Evolutionary conservation across 2,113 vertebrate species (phyloP).

Genomic region (Erinaceus europaeus): DNA sequence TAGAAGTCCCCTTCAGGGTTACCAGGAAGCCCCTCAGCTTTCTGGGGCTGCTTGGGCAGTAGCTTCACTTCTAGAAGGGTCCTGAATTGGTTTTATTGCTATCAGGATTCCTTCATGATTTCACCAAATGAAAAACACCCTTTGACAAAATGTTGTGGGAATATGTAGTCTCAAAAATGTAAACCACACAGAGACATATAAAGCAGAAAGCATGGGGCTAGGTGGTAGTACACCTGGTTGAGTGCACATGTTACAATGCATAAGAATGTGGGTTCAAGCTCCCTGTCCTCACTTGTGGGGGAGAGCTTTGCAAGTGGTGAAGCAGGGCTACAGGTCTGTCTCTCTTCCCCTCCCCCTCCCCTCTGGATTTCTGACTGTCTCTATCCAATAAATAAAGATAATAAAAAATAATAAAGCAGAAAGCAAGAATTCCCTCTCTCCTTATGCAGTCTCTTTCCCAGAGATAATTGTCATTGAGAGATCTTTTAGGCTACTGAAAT

Average conservation of each 20-base stretch:
- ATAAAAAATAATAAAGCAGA: constrained; percentile 29
- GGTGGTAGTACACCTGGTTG: no score
- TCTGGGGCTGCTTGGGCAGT: background rate
- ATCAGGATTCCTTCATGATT: constrained; percentile 32
- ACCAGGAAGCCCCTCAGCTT: background rate
- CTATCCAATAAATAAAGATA: no score
- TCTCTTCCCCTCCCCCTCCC: no score
- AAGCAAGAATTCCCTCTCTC: background rate
- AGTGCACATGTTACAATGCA: no score
- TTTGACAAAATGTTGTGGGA: constrained; percentile 44
- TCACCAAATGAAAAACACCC: constrained; percentile 41
- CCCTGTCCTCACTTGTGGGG: no score
- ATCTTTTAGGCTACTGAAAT: background rate
- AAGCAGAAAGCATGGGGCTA: background rate
- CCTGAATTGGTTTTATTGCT: background rate
- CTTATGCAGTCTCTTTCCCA: background rate
- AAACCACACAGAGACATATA: constrained; percentile 32
- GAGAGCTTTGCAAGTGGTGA: no score
- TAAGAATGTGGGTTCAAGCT: no score
- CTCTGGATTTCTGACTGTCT: no score
- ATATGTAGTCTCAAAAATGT: constrained; percentile 28
- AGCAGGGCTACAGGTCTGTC: no score
- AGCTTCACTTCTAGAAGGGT: background rate
- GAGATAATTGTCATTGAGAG: constrained; percentile 32
- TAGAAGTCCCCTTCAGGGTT: background rate